Conservation (phyloP, 2,113 vertebrate genomes). For the Phoxinus phoxinus region DNA sequence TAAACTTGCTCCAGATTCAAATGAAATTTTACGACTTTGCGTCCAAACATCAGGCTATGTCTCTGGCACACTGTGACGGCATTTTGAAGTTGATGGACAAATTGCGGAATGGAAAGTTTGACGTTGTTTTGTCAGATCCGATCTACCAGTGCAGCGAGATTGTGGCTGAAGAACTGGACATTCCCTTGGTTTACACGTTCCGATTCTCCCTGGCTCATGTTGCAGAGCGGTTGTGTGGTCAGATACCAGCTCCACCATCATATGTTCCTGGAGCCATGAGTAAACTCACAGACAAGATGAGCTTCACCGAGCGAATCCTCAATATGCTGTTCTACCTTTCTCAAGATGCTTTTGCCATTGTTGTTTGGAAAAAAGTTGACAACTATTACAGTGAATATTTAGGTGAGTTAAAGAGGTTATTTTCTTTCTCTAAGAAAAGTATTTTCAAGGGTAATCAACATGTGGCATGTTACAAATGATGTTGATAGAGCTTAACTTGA, state of each 20-base stretch:
- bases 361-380: slow-evolving; percentile 53
- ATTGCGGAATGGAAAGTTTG: slow-evolving; percentile 66
- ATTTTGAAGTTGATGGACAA: slow-evolving; percentile 67
- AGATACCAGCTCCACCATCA: slow-evolving; percentile 72
- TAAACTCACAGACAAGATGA: slow-evolving; percentile 76
- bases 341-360: slow-evolving; percentile 58
- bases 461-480: too few relatives aligned
- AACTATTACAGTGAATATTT: slow-evolving; percentile 72
- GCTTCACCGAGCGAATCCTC: slow-evolving; percentile 69
- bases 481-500: too few relatives aligned
- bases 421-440: too few relatives aligned
- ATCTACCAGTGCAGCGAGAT: slow-evolving; percentile 69
- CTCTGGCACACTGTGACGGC: slow-evolving; percentile 60
- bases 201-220: slow-evolving; percentile 64
- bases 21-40: slow-evolving; percentile 46
- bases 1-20: slow-evolving; percentile 61
- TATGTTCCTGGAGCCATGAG: slow-evolving; percentile 72
- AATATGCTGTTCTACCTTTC: slow-evolving; percentile 67
- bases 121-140: slow-evolving; percentile 72
- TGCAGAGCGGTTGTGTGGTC: slow-evolving; percentile 71
- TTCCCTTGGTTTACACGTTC: slow-evolving; percentile 71
- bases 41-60: background rate
- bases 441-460: too few relatives aligned
- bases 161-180: slow-evolving; percentile 65
- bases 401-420: slow-evolving; percentile 63